Evolutionary conservation across 2,797 vertebrate genomes (phyloP).

Genomic region (Anguilla megastoma): DNA sequence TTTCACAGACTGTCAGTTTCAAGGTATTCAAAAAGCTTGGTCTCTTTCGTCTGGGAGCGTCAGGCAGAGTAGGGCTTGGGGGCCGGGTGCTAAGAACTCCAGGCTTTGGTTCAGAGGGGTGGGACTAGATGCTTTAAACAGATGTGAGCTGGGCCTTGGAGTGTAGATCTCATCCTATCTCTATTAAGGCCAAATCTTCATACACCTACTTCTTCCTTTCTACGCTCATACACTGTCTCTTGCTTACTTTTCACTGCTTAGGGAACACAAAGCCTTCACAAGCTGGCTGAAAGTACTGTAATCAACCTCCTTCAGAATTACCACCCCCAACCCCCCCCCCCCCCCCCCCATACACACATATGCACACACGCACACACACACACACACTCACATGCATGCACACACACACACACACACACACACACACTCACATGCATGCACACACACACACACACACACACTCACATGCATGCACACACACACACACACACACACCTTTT

Average conservation of each 20-base stretch:
- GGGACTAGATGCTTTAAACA: conserved; percentile 22
- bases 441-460: no score
- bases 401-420: no score
- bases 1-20: conserved; percentile 2
- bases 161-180: conserved; percentile 36
- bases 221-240: no score
- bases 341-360: no score
- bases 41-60: background rate
- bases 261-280: conserved; percentile 37
- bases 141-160: background rate
- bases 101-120: background rate
- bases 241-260: conserved; percentile 16
- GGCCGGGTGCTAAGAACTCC: background rate
- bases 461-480: no score
- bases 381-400: no score
- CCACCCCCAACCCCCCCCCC: background rate
- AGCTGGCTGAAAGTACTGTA: conserved; percentile 32
- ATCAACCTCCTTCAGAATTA: conserved; percentile 42
- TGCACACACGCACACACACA: no score
- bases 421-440: no score
- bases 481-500: conserved; percentile 1
- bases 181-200: conserved; percentile 26
- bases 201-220: conserved; percentile 30
- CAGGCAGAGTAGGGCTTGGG: background rate
- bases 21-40: background rate